Evolutionary conservation across 2,797 vertebrate genomes (phyloP), one percentile per base, ranked within the genome.

Genomic region (Clangula hyemalis): DNA sequence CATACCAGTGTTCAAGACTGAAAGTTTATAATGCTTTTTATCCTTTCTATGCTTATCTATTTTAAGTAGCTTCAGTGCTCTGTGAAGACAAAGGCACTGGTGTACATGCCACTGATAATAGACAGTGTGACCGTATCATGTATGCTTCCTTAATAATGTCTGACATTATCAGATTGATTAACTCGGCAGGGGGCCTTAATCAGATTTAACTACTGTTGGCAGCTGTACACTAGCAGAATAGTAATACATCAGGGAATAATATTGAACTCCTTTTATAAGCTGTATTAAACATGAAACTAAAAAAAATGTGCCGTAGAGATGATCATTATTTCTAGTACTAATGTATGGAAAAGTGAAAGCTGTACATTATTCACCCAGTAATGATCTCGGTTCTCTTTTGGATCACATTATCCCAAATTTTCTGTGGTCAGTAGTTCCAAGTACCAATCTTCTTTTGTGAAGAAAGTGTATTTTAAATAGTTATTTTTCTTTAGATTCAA

Each of bases 81-180:
- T 90, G 71, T 93, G 91, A 93, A 97, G 96, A 98, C 94, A 97
- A 97, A 97, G 94, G 75, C 88, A 79, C 45, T 95, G 96, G 79
- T 95, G 75, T 96, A 95, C 94, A 74, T 91, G 94, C 91, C 86
- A 90, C 87, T 96, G 95, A 94, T 96, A 95, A 95, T 93, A 97
- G 95, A 84, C 83, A 45, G 54, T 97, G 94, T 96, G 97, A 96
- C 95, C 82, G 8, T 96, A 96, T 98, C 96, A 89, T 95, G 79
- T 95, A 73, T 96, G 96, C 94, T 97, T 97, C 95, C 96, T 97
- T 98, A 98, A 97, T 97, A 96, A 97, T 96, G 97, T 92, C 97
- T 97, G 97, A 97, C 97, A 97, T 97, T 96, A 97, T 97, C 97
- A 97, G 96, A 98, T 97, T 98, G 98, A 98, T 98, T 97, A 97